Evolutionary conservation across 2,113 vertebrate species (phyloP).

Genomic region (Marcusenius ussheri): DNA sequence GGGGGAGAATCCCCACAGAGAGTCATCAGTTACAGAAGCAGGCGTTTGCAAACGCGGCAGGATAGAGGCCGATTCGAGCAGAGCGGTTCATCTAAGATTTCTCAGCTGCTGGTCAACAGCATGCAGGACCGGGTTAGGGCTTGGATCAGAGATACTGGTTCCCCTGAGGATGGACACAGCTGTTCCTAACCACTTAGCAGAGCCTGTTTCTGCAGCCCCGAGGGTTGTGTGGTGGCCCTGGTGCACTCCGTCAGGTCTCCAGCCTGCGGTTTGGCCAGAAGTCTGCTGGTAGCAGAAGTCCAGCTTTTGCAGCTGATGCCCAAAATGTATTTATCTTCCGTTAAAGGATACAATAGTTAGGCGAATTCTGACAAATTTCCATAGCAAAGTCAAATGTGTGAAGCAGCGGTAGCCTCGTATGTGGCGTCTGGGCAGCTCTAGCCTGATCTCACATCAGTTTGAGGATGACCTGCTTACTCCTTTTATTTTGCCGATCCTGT

Average conservation of each 20-base stretch:
- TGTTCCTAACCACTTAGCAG: neutral
- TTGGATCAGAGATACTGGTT: neutral
- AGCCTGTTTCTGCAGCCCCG: neutral
- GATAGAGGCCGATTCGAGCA: neutral
- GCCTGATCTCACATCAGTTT: neutral
- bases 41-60: neutral
- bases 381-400: neutral
- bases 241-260: neutral
- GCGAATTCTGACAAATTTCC: neutral
- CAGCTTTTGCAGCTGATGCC: neutral
- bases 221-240: neutral
- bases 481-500: neutral
- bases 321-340: neutral
- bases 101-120: neutral
- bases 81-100: neutral
- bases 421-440: neutral
- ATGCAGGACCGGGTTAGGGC: neutral
- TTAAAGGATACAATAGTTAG: neutral
- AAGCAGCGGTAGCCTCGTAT: neutral
- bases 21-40: neutral
- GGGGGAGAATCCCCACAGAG: neutral
- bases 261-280: neutral
- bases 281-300: neutral
- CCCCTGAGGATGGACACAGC: neutral
- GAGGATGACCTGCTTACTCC: neutral